A percentile compares a stretch with the other conserved stretches of the same genome.
Evolutionary conservation across 1,140 invertebrate species (phyloP).

Genomic region (Scaptomyza hsui): DNA sequence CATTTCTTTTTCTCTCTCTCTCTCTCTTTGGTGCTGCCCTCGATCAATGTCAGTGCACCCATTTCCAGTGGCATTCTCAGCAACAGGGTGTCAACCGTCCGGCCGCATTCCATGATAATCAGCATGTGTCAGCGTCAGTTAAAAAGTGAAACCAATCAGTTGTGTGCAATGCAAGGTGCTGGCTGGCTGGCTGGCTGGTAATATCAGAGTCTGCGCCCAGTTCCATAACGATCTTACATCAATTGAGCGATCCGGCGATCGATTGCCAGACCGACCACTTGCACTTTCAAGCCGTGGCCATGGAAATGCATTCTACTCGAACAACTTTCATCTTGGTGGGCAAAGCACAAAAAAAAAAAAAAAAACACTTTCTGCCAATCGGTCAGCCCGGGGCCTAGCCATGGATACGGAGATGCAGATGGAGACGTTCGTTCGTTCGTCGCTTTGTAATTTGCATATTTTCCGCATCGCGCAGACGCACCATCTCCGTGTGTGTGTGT

Average conservation of each 20-base stretch:
- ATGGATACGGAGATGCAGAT: not conserved
- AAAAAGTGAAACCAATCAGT: not conserved
- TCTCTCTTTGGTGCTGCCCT: not conserved
- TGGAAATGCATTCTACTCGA: slow-evolving; percentile 55
- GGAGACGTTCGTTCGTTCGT: slow-evolving; percentile 16
- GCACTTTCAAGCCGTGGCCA: slow-evolving; percentile 64
- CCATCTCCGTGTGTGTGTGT: not conserved
- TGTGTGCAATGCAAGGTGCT: not conserved
- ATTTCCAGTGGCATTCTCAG: not conserved
- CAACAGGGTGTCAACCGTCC: slow-evolving; percentile 1
- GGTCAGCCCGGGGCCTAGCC: slow-evolving; percentile 49
- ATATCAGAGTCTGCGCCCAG: slow-evolving; percentile 5
- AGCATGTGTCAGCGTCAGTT: slow-evolving; percentile 12
- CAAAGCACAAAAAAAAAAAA: slow-evolving; percentile 1
- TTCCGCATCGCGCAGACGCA: slow-evolving; percentile 73
- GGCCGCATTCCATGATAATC: slow-evolving; percentile 19
- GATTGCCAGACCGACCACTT: slow-evolving; percentile 58
- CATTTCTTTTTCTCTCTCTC: not conserved
- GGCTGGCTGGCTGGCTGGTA: not conserved
- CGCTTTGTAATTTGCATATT: slow-evolving; percentile 75
- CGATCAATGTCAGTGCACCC: slow-evolving; percentile 11
- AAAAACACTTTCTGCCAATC: slow-evolving; percentile 69
- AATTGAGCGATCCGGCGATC: slow-evolving; percentile 44
- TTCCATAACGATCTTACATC: slow-evolving; percentile 67
- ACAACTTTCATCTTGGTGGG: slow-evolving; percentile 67